Percentiles rank a stretch among this genome's conserved stretches.
phyloP scores from a whole-genome alignment of 2,888 invertebrate genomes.

The Portevinia maculata region DNA sequence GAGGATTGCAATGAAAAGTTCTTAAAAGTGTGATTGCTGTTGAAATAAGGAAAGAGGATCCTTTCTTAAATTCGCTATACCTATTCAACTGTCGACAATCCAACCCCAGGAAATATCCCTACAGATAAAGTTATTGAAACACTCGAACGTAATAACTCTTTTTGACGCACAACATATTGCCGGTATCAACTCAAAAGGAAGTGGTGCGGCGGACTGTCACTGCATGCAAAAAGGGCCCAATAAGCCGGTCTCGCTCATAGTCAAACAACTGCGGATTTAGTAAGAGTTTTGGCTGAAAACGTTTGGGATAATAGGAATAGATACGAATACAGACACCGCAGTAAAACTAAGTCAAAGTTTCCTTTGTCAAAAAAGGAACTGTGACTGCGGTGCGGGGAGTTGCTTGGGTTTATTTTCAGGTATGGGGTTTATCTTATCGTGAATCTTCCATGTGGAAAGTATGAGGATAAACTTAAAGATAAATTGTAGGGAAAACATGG shows the following conservation, averaged over 20 bases:
- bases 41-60: slow-evolving; percentile 5
- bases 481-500: slow-evolving; percentile 43
- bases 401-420: slow-evolving; percentile 22
- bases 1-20: slow-evolving; percentile 26
- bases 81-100: slow-evolving; percentile 20
- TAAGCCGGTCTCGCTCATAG: slow-evolving; percentile 2
- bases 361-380: slow-evolving; percentile 15
- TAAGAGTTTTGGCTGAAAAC: slow-evolving; percentile 30
- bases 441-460: slow-evolving; percentile 1
- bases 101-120: slow-evolving; percentile 28
- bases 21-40: slow-evolving; percentile 42
- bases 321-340: not conserved
- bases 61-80: not conserved
- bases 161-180: slow-evolving; percentile 60
- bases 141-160: slow-evolving; percentile 65
- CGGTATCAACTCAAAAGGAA: slow-evolving; percentile 35
- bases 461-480: slow-evolving; percentile 15
- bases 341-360: slow-evolving; percentile 22
- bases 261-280: slow-evolving; percentile 6
- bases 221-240: slow-evolving; percentile 47
- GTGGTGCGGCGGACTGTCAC: slow-evolving; percentile 54
- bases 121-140: slow-evolving; percentile 63
- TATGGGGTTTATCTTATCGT: not conserved
- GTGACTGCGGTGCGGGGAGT: slow-evolving; percentile 14
- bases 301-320: not conserved